Conservation (phyloP, 2,888 invertebrate genomes). For the Eristalinus sepulchralis region DNA sequence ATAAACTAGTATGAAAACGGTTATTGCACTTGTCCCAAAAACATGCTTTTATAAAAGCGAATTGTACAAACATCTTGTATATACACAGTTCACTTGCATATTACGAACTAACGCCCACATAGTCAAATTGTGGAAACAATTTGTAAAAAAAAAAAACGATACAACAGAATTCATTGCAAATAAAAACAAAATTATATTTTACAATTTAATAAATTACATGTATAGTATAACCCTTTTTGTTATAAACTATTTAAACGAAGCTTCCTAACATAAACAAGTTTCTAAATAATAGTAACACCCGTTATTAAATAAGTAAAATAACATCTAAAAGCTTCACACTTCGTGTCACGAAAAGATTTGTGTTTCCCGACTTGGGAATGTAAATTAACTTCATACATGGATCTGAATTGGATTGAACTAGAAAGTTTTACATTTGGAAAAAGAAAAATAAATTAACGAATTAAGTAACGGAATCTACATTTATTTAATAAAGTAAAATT, state of each 20-base stretch:
- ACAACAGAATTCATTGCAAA: constrained; percentile 58
- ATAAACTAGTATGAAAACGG: background rate
- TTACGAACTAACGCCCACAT: constrained; percentile 16
- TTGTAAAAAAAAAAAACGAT: constrained; percentile 2
- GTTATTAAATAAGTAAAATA: constrained; percentile 10
- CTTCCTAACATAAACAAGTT: constrained; percentile 28
- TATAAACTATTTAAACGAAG: constrained; percentile 39
- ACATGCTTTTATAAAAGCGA: background rate
- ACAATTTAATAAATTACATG: constrained; percentile 37
- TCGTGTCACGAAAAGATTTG: background rate
- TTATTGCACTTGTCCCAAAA: constrained; percentile 8
- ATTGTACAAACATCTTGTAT: background rate
- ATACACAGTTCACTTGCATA: background rate
- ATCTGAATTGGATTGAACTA: background rate
- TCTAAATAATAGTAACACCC: constrained; percentile 33
- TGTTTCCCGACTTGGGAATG: background rate
- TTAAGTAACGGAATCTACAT: background rate
- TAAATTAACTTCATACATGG: background rate
- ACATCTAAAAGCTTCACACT: background rate
- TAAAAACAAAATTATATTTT: constrained; percentile 70
- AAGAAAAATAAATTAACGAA: background rate
- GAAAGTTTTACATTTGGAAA: background rate
- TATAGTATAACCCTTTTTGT: constrained; percentile 35
- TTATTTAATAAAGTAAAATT: too few species aligned
- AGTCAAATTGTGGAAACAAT: background rate